A percentile compares a stretch with the other conserved stretches of the same genome.
Conservation (phyloP, 2,113 vertebrate species). For the Limanda limanda region DNA sequence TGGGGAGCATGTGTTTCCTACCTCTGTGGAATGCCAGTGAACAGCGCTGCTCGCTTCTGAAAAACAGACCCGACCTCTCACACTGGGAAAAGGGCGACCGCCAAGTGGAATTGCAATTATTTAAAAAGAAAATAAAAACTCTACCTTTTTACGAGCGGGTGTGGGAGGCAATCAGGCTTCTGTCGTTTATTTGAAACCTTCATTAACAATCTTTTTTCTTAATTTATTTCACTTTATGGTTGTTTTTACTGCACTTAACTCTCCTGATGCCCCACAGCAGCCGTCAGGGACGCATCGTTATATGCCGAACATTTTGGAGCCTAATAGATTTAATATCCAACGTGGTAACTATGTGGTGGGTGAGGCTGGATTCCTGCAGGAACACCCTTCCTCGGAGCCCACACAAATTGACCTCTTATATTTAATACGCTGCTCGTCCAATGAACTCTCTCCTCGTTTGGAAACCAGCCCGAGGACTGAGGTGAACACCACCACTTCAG, state of each 20-base stretch:
- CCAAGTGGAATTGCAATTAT: slow-evolving; percentile 23
- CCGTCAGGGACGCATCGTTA: slow-evolving; percentile 36
- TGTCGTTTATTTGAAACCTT: slow-evolving; percentile 6
- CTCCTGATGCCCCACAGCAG: slow-evolving; percentile 28
- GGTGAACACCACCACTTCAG: not conserved
- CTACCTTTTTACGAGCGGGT: not conserved
- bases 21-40: slow-evolving; percentile 66
- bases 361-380: slow-evolving; percentile 50
- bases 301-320: slow-evolving; percentile 12
- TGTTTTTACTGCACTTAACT: slow-evolving; percentile 23
- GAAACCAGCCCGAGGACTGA: slow-evolving; percentile 4
- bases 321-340: slow-evolving; percentile 56
- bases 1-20: slow-evolving; percentile 78
- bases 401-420: slow-evolving; percentile 34
- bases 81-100: slow-evolving; percentile 7
- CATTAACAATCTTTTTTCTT: slow-evolving; percentile 28
- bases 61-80: slow-evolving; percentile 18
- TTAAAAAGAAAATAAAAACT: not conserved
- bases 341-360: slow-evolving; percentile 47
- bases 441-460: not conserved
- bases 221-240: slow-evolving; percentile 22
- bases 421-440: not conserved
- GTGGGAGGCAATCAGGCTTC: slow-evolving; percentile 21
- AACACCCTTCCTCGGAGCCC: slow-evolving; percentile 36
- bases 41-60: slow-evolving; percentile 36